These are phyloP conservation scores for Trachelus iudaicus DNA, from an alignment of 2,888 invertebrate genomes.

Conservation along the genomic window DNA sequence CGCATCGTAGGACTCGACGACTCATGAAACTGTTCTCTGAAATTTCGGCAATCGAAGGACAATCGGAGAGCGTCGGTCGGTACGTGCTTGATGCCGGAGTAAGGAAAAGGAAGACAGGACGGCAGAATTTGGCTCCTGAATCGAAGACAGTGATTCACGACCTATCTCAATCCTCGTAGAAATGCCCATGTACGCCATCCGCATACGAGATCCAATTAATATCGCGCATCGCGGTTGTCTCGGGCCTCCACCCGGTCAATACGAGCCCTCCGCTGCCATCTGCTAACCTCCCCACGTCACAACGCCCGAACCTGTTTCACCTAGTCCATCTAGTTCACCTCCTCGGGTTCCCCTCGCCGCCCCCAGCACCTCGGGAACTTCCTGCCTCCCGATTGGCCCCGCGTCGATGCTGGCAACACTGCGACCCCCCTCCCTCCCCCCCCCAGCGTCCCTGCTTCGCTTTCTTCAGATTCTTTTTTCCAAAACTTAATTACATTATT, in stretches of 20 bases:
- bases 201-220: conserved; percentile 42
- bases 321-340: not conserved
- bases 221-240: conserved; percentile 33
- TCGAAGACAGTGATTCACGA: no score
- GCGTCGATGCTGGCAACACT: not conserved
- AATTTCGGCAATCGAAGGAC: no score
- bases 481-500: conserved; percentile 52
- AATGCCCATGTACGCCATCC: conserved; percentile 4
- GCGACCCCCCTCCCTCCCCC: not conserved
- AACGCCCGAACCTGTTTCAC: not conserved
- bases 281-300: conserved; percentile 11
- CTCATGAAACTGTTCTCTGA: no score
- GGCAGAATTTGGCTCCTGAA: no score
- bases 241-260: conserved; percentile 27
- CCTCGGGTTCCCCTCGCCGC: not conserved
- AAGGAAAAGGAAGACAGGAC: no score
- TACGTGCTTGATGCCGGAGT: no score
- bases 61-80: no score
- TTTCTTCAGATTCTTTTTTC: conserved; percentile 6
- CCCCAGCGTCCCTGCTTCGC: not conserved
- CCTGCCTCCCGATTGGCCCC: conserved; percentile 10
- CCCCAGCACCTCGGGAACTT: conserved; percentile 6
- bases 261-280: conserved; percentile 20
- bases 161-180: no score
- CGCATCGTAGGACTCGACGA: no score